These are phyloP conservation scores for Thalassoma bifasciatum DNA, from an alignment of 2,113 vertebrate species.

Conservation along the genomic window DNA sequence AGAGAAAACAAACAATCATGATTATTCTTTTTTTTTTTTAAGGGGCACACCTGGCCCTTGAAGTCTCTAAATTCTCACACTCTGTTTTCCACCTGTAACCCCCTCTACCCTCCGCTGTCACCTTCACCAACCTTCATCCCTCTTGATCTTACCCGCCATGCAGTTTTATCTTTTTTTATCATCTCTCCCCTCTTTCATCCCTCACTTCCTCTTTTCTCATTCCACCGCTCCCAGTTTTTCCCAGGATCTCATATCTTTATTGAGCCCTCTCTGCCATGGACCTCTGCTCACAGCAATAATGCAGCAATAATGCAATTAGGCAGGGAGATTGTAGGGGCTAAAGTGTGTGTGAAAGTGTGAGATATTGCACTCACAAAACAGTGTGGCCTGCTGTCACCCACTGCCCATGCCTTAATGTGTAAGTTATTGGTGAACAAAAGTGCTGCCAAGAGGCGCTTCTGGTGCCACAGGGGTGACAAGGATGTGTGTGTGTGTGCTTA, in stretches of 20 bases:
- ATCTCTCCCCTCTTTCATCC: conserved; percentile 45
- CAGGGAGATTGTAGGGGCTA: conserved; percentile 84
- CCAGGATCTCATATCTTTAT: conserved; percentile 91
- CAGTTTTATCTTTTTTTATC: conserved; percentile 35
- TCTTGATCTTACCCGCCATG: conserved; percentile 35
- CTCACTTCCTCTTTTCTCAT: conserved; percentile 75
- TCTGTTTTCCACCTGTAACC: conserved; percentile 10
- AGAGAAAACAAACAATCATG: conserved; percentile 41
- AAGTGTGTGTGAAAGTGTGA: conserved; percentile 92
- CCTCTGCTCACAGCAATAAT: conserved; percentile 86
- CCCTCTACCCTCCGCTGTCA: background rate
- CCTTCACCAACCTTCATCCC: conserved; percentile 17
- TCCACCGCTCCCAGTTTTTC: conserved; percentile 63
- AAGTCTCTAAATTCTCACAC: conserved; percentile 1
- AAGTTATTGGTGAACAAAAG: conserved; percentile 70
- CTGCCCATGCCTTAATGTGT: conserved; percentile 76
- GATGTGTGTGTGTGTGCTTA: conserved; percentile 36
- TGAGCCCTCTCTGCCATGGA: conserved; percentile 87
- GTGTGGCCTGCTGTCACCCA: conserved; percentile 71
- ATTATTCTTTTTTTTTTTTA: conserved; percentile 15
- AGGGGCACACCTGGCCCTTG: background rate
- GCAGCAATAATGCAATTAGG: conserved; percentile 87
- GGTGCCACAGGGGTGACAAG: conserved; percentile 46
- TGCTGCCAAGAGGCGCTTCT: conserved; percentile 46
- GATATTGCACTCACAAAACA: conserved; percentile 87